These are phyloP conservation scores for Oostethus manadensis DNA, from an alignment of 2,113 vertebrate species.

Conservation along the genomic window DNA sequence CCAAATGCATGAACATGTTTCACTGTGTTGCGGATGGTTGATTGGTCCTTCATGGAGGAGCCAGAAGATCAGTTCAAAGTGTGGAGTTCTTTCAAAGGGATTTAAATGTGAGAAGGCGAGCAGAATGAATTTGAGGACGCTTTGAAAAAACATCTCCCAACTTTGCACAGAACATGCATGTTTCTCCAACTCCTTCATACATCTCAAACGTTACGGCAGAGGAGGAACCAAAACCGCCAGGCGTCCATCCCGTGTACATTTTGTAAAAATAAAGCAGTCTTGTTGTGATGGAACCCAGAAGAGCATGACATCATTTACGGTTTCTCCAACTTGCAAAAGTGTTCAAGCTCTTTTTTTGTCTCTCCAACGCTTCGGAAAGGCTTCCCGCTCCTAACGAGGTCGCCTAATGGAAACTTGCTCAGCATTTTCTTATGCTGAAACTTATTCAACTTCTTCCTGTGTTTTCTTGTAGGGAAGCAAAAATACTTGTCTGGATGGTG, in stretches of 20 bases:
- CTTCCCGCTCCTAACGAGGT: background rate
- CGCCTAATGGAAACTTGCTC: background rate
- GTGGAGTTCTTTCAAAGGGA: no score
- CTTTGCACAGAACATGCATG: background rate
- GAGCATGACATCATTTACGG: background rate
- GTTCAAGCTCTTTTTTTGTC: background rate
- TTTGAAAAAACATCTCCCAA: background rate
- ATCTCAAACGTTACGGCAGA: background rate
- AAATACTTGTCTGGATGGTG: background rate
- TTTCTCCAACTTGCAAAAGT: background rate
- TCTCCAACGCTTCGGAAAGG: background rate
- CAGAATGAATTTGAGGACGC: no score
- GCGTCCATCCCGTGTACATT: slow-evolving; percentile 4
- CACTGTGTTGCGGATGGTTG: background rate
- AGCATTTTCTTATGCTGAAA: no score
- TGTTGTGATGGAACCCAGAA: slow-evolving; percentile 3
- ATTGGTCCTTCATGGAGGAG: background rate
- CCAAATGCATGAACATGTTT: no score
- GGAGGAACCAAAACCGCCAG: background rate
- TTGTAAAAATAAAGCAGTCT: slow-evolving; percentile 2
- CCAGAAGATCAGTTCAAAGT: background rate
- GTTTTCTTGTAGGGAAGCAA: background rate
- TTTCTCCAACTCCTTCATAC: background rate
- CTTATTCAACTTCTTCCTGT: no score
- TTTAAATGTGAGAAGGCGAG: no score